A percentile compares a stretch with the other conserved stretches of the same genome.
phyloP scores from a whole-genome alignment of 1,140 invertebrate genomes.

The Delia radicum region DNA sequence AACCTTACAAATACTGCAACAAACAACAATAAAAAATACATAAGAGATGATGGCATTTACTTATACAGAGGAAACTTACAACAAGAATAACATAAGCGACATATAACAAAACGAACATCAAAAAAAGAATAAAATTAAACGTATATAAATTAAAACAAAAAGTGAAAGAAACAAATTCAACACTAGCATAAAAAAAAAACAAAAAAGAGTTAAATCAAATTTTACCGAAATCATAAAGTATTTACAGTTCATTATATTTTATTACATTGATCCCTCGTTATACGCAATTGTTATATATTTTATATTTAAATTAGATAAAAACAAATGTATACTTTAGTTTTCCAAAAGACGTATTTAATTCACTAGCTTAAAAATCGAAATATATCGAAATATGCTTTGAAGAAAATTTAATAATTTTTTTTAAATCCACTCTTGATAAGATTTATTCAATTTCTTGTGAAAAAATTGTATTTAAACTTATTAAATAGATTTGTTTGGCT shows the following conservation, averaged over 20 bases:
- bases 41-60: constrained; percentile 20
- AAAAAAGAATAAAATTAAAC: background rate
- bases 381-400: too few species aligned
- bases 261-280: background rate
- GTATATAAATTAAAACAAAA: too few species aligned
- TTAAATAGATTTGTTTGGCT: too few species aligned
- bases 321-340: too few species aligned
- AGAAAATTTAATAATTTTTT: too few species aligned
- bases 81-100: background rate
- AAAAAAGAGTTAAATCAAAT: background rate
- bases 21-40: constrained; percentile 15
- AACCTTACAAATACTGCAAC: constrained; percentile 3
- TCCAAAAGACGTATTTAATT: too few species aligned
- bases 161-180: background rate
- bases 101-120: background rate
- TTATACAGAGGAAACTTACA: constrained; percentile 5
- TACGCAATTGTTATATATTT: too few species aligned
- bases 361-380: too few species aligned
- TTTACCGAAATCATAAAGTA: background rate
- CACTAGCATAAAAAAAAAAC: background rate
- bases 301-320: too few species aligned
- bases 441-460: too few species aligned
- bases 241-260: background rate
- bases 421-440: too few species aligned
- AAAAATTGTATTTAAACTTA: too few species aligned